Evolutionary conservation across 2,888 invertebrate genomes (phyloP), one percentile per base, ranked within the genome.

Genomic region (Drosophila ustulata): DNA sequence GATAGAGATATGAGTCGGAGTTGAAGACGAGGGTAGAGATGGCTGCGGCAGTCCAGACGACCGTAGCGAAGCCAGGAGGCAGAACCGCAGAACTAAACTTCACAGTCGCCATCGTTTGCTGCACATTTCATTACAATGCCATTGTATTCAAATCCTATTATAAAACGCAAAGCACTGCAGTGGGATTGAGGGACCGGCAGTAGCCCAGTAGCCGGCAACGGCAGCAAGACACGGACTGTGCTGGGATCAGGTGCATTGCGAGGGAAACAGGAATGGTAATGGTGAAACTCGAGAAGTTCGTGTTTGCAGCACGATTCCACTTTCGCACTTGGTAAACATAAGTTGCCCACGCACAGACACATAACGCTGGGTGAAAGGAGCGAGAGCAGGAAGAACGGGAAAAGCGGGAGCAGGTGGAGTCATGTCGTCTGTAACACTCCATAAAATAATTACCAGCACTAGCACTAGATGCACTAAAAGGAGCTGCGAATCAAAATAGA

Each of bases 261-360:
- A 30, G 11, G 28, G 28, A n/a, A 26, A 9, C n/a, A 13, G n/a
- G 11, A n/a, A n/a, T 56, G 74, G 68, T 69, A 66, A 75, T 71
- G 66, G 45, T 65, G 72, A 69, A 68, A 53, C 69, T 65, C 66
- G 64, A 74, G 78, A 72, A 77, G 83, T 88, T 77, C 75, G 78
- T 83, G 88, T 88, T 83, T 86, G 87, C 87, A 83, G 80, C 89
- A 88, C 88, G 83, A 86, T 83, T 83, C 83, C 83, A 83, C 83
- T 83, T 83, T 83, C 87, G 89, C 89, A 88, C 83, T 83, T 88
- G 89, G 83, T 86, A 83, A 83, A 83, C 83, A 83, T 88, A 88
- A 83, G 89, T 86, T 86, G 75, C 71, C 71, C 87, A 82, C 85
- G 71, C 82, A 81, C 67, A 82, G 62, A 71, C 68, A 64, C 64